Evolutionary conservation across 2,797 vertebrate species (phyloP).

Genomic region (Periparus ater): DNA sequence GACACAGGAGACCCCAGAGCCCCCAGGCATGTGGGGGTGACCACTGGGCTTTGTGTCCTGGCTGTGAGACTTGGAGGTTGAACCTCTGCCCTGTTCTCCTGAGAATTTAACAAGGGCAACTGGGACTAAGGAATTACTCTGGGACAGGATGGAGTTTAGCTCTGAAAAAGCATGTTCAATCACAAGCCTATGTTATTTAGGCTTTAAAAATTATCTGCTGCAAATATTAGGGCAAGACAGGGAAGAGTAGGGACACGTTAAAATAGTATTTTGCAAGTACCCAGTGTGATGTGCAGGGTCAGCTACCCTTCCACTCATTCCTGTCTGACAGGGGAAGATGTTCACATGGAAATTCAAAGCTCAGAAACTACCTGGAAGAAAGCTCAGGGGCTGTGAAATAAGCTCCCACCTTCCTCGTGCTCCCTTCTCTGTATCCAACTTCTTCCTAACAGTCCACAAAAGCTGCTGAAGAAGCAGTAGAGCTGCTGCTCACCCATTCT

Average conservation of each 20-base stretch:
- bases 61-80: background rate
- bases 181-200: background rate
- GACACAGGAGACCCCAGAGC: background rate
- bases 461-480: background rate
- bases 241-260: background rate
- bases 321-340: background rate
- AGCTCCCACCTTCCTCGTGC: background rate
- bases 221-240: background rate
- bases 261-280: background rate
- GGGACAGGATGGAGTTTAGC: background rate
- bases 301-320: background rate
- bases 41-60: background rate
- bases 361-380: background rate
- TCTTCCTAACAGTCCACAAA: background rate
- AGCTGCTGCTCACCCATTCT: background rate
- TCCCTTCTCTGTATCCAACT: background rate
- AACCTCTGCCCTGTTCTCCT: background rate
- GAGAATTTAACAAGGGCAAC: background rate
- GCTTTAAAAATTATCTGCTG: constrained; percentile 10
- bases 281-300: background rate
- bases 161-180: background rate
- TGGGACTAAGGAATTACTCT: background rate
- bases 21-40: fast-evolving
- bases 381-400: background rate
- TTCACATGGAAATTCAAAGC: background rate